Evolutionary conservation across 2,888 invertebrate species (phyloP).

Genomic region (Acrobasis consociella): DNA sequence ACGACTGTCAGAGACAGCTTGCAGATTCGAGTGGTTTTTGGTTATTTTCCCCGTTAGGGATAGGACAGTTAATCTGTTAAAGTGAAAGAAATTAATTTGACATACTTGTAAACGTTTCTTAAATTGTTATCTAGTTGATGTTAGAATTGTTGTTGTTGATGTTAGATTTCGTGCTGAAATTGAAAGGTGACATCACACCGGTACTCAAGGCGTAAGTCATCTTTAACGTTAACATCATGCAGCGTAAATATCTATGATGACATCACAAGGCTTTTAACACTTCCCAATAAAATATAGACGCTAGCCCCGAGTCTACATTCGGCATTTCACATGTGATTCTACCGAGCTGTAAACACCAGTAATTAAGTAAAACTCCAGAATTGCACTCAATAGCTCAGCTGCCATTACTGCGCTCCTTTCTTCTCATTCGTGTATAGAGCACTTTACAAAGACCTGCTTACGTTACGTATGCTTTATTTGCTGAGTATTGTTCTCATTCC

Average conservation of each 20-base stretch:
- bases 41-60: too few relatives aligned
- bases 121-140: too few relatives aligned
- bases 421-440: conserved; percentile 1
- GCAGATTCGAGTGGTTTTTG: too few relatives aligned
- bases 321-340: conserved; percentile 25
- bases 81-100: too few relatives aligned
- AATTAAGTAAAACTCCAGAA: conserved; percentile 44
- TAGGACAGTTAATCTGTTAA: too few relatives aligned
- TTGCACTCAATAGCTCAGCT: conserved; percentile 40
- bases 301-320: conserved; percentile 18
- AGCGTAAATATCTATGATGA: too few relatives aligned
- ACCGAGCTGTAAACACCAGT: conserved; percentile 37
- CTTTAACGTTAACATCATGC: too few relatives aligned
- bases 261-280: not conserved
- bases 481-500: not conserved
- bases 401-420: not conserved
- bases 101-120: too few relatives aligned
- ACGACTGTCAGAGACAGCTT: too few relatives aligned
- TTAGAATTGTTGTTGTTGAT: too few relatives aligned
- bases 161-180: too few relatives aligned
- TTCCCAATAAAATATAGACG: not conserved
- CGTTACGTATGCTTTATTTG: not conserved
- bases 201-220: too few relatives aligned
- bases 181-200: not conserved
- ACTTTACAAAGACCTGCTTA: not conserved